Percentiles rank a stretch among this genome's conserved stretches.
Conservation (phyloP, 2,113 vertebrate species). For the Sprattus sprattus region DNA sequence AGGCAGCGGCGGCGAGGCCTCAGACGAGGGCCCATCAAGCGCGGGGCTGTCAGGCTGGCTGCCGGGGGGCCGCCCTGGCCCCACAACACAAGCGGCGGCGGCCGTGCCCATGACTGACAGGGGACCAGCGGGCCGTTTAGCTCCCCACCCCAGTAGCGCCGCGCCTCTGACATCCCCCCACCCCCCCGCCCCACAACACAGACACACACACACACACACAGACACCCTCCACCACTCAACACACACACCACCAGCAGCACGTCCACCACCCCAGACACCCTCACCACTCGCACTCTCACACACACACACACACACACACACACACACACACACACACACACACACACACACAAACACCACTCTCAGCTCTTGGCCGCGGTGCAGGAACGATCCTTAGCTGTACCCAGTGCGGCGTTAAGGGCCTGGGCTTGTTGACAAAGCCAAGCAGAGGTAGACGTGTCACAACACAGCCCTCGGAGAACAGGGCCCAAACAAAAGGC, state of each 20-base stretch:
- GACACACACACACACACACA: not conserved
- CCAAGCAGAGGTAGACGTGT: conserved; percentile 37
- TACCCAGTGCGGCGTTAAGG: not conserved
- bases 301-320: not conserved
- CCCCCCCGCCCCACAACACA: not conserved
- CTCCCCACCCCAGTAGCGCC: not conserved
- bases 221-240: not conserved
- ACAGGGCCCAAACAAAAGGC: not conserved
- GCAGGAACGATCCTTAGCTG: not conserved
- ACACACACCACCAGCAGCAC: not conserved
- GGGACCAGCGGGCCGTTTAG: conserved; percentile 35
- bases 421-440: conserved; percentile 30
- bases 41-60: conserved; percentile 32
- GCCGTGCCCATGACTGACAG: conserved; percentile 34
- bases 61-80: conserved; percentile 41
- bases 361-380: conserved; percentile 25
- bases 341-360: conserved; percentile 5
- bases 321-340: not conserved
- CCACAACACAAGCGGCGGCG: conserved; percentile 32
- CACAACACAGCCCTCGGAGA: conserved; percentile 36
- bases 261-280: not conserved
- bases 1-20: conserved; percentile 29
- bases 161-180: not conserved
- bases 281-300: too few relatives aligned
- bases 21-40: conserved; percentile 49